phyloP scores from a whole-genome alignment of 2,797 vertebrate genomes.

The Scarus forsteni region DNA sequence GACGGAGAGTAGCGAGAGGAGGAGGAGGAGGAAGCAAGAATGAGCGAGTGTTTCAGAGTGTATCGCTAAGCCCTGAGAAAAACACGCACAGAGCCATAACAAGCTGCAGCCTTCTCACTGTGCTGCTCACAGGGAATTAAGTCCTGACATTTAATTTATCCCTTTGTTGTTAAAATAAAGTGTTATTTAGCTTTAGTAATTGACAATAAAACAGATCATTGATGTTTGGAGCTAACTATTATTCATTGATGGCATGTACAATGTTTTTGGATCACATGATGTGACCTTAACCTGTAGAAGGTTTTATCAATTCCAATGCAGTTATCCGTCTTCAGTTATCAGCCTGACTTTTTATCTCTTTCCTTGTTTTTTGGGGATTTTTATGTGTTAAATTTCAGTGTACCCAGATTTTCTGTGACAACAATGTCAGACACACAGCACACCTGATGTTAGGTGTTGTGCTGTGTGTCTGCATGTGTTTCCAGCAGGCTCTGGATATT shows the following conservation, averaged over 20 bases:
- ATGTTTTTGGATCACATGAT: conserved; percentile 5
- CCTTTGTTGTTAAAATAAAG: neutral
- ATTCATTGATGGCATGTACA: neutral
- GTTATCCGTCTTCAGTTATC: too few relatives aligned
- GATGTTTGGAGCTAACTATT: neutral
- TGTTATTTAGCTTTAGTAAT: neutral
- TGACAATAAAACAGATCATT: neutral
- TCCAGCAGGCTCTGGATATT: too few relatives aligned
- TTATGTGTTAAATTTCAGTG: too few relatives aligned
- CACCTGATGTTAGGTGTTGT: too few relatives aligned
- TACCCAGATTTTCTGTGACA: too few relatives aligned
- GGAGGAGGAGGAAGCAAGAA: conserved; percentile 56
- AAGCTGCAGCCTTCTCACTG: conserved; percentile 12
- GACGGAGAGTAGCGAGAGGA: conserved; percentile 47
- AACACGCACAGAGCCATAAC: conserved; percentile 27
- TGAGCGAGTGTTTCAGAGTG: conserved; percentile 53
- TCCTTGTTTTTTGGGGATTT: too few relatives aligned
- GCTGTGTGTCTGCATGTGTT: too few relatives aligned
- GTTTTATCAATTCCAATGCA: too few relatives aligned
- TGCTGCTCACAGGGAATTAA: conserved; percentile 12
- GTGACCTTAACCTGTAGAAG: neutral
- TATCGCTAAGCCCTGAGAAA: conserved; percentile 28
- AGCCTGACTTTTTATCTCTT: too few relatives aligned
- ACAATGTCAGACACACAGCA: too few relatives aligned
- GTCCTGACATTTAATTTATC: neutral